Evolutionary conservation across 37 sponge, comb jelly and placozoan species (phyloP), one percentile per base, ranked within the genome.

Genomic region (Diacarnus erythraeanus): DNA sequence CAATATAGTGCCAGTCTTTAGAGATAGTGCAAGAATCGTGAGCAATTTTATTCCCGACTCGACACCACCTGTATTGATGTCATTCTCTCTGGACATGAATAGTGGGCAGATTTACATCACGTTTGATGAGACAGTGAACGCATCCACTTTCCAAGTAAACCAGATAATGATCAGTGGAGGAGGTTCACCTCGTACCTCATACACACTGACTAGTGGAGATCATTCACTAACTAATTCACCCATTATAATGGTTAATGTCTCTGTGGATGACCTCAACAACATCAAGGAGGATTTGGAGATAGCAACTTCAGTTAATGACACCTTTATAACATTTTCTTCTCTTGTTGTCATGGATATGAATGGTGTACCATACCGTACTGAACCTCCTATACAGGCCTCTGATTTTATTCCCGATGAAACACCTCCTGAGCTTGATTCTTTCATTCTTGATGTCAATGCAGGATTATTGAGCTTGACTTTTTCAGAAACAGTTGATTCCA

Each of bases 401-500:
- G 38, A 31, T 6, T 84, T 90, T n/a, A 83, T 36, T 41, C 41
- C 68, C n/a, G 97, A 96, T 67, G 37, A 25, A 0, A 96, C 91
- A 20, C 39, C 59, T 10, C 97, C 97, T 15, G 68, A 68, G 23
- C 83, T 96, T 31, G 65, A 60, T 38, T 67, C 73, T 21, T 93
- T 90, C 30, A 60, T 37, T 26, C 73, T 93, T 18, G 89, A 96
- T 56, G 54, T 96, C 41, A 82, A 96, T 72, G 22, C 22, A 0
- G 88, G 91, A 9, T 38, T 77, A 0, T 47, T 93, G 0, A 73
- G 39, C 37, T 70, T 96, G 41, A 83, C 85, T 38, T 96, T 96
- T 72, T 90, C 94, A 22, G 97, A 96, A 56, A 96, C 97, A 1
- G 91, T 96, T 33, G 91, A 96, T 61, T 76, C 88, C 6, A 77